Percentiles rank a stretch among this genome's conserved stretches.
Evolutionary conservation across 1,140 invertebrate species (phyloP).

Genomic region (Drosophila subpulchrella): DNA sequence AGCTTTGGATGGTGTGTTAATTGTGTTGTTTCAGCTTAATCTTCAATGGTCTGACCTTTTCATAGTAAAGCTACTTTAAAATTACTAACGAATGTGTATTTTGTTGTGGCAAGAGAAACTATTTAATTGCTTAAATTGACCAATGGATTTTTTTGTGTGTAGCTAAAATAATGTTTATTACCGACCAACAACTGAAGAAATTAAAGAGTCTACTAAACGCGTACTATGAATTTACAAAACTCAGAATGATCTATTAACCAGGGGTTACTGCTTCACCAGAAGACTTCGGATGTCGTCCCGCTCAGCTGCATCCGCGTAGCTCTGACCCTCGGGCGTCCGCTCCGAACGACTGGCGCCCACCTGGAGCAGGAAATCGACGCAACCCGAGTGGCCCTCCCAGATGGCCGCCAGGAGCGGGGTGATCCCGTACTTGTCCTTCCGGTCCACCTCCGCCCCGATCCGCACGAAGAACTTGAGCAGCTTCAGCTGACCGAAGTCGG

Average conservation of each 20-base stretch:
- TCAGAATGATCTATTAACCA: not conserved
- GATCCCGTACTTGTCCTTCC: conserved; percentile 95
- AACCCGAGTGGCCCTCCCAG: conserved; percentile 96
- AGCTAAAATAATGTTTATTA: not conserved
- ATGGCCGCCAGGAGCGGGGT: conserved; percentile 95
- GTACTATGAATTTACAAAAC: not conserved
- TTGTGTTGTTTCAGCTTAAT: too few species aligned
- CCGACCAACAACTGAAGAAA: not conserved
- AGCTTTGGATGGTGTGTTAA: too few species aligned
- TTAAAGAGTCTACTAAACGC: not conserved
- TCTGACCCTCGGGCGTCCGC: conserved; percentile 92
- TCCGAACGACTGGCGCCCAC: conserved; percentile 93
- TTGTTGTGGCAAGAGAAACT: too few species aligned
- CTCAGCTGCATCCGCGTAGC: conserved; percentile 94
- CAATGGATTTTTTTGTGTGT: too few species aligned
- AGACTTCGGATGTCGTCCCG: conserved; percentile 91
- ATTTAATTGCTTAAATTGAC: too few species aligned
- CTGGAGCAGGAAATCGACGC: conserved; percentile 93
- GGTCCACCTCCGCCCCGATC: conserved; percentile 97
- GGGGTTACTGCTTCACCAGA: not conserved
- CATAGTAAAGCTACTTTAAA: too few species aligned
- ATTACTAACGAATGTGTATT: too few species aligned
- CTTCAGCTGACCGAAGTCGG: conserved; percentile 96
- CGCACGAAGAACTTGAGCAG: conserved; percentile 94
- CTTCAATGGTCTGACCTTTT: too few species aligned